phyloP scores from a whole-genome alignment of 2,113 vertebrate species.

The Plectropomus leopardus region DNA sequence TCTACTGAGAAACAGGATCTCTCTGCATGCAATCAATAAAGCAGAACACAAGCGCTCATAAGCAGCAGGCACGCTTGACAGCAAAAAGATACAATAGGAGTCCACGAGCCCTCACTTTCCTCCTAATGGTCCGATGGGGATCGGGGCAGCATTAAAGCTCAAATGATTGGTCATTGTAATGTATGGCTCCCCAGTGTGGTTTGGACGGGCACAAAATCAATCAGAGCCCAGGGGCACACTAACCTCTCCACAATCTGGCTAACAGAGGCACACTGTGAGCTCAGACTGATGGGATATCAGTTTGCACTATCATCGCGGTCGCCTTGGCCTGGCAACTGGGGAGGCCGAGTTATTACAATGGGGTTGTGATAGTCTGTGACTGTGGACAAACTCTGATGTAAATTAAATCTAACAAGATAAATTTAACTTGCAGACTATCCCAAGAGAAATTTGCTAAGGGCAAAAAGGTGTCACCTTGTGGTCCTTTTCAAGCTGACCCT shows the following conservation, averaged over 20 bases:
- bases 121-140: constrained; percentile 42
- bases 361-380: not conserved
- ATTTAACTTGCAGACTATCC: constrained; percentile 32
- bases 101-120: constrained; percentile 2
- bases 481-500: constrained; percentile 15
- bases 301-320: constrained; percentile 42
- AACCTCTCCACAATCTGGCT: constrained; percentile 59
- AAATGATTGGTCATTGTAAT: constrained; percentile 65
- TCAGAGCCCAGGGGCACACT: constrained; percentile 64
- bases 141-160: constrained; percentile 44
- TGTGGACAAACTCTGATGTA: not conserved
- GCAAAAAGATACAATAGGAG: constrained; percentile 10
- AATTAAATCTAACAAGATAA: constrained; percentile 46
- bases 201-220: constrained; percentile 76
- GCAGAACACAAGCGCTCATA: constrained; percentile 26
- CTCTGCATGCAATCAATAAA: constrained; percentile 41
- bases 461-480: constrained; percentile 14
- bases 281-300: constrained; percentile 58
- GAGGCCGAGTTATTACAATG: constrained; percentile 28
- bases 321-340: constrained; percentile 26
- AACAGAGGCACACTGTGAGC: constrained; percentile 35
- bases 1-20: constrained; percentile 8
- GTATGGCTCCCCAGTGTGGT: constrained; percentile 60
- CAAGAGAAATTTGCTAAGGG: constrained; percentile 14
- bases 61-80: constrained; percentile 30